These are phyloP conservation scores for Drosophila buzzatii DNA, from an alignment of 2,888 invertebrate species.

Conservation along the genomic window DNA sequence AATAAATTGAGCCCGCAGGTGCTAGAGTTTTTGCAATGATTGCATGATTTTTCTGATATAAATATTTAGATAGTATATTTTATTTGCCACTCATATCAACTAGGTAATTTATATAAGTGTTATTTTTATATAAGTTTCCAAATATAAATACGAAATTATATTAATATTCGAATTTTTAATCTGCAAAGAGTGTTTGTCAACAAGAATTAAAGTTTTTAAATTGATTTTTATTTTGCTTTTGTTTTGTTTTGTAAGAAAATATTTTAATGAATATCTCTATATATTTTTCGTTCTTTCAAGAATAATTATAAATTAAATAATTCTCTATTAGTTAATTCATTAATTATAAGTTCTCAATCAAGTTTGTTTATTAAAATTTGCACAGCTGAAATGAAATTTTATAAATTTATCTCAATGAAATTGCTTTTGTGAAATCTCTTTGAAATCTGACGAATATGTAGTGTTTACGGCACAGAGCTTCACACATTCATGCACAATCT, in stretches of 20 bases:
- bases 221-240: too few relatives aligned
- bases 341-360: neutral
- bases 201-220: too few relatives aligned
- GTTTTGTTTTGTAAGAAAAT: too few relatives aligned
- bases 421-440: conserved; percentile 16
- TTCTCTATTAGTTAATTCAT: too few relatives aligned
- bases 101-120: neutral
- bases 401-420: conserved; percentile 1
- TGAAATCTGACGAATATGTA: conserved; percentile 34
- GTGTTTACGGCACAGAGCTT: neutral
- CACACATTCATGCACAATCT: conserved; percentile 16
- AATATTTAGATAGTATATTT: neutral
- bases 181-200: neutral
- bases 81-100: too few relatives aligned
- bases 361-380: neutral
- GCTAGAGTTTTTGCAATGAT: neutral
- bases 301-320: too few relatives aligned
- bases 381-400: conserved; percentile 9
- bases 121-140: neutral
- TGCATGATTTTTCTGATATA: neutral
- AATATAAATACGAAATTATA: neutral
- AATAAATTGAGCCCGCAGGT: neutral
- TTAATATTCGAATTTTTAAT: neutral
- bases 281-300: too few relatives aligned
- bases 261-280: too few relatives aligned